These are phyloP conservation scores for Archips crataeganus DNA, from an alignment of 2,888 invertebrate species.

Conservation along the genomic window DNA sequence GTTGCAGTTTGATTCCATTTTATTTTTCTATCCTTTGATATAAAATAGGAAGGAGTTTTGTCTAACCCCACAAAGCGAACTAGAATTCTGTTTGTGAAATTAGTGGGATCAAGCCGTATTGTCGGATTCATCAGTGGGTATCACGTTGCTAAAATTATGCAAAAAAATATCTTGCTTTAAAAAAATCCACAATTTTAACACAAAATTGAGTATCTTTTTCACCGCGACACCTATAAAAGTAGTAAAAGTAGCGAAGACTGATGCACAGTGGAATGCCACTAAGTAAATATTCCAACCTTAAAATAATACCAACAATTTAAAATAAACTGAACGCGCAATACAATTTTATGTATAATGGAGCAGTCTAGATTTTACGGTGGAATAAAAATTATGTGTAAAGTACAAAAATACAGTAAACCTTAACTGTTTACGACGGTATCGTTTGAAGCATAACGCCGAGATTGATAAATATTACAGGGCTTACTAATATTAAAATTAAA, in stretches of 20 bases:
- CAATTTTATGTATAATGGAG: background rate
- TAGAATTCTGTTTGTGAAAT: background rate
- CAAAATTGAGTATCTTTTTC: too few relatives aligned
- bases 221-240: too few relatives aligned
- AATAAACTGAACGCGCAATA: background rate
- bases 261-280: background rate
- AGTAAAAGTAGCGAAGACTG: background rate
- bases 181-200: too few relatives aligned
- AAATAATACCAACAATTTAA: slow-evolving; percentile 4
- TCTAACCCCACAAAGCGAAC: background rate
- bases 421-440: slow-evolving; percentile 6
- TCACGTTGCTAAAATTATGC: too few relatives aligned
- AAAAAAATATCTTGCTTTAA: too few relatives aligned
- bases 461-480: background rate
- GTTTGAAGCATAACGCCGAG: background rate
- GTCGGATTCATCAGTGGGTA: background rate
- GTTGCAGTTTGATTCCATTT: background rate
- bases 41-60: background rate
- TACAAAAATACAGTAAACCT: slow-evolving; percentile 3
- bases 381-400: background rate
- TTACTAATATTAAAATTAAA: background rate
- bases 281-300: background rate
- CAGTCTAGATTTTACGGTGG: background rate
- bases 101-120: background rate
- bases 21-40: background rate